Evolutionary conservation across 2,888 invertebrate species (phyloP).

Genomic region (Nomada fucata): DNA sequence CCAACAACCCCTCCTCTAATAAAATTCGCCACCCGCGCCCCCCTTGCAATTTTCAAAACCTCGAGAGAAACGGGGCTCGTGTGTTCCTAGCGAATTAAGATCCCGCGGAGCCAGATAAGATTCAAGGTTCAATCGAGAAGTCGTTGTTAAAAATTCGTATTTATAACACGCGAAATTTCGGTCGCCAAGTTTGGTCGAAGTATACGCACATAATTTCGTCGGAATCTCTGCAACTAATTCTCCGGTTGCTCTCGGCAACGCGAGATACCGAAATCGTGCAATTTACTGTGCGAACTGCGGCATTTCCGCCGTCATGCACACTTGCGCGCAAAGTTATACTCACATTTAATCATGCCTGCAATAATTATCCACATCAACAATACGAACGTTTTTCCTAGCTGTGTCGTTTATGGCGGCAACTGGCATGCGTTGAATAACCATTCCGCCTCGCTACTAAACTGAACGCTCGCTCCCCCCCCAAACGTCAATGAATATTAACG

Average conservation of each 20-base stretch:
- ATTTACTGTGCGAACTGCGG: constrained; percentile 55
- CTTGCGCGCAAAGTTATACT: constrained; percentile 56
- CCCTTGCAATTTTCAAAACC: constrained; percentile 12
- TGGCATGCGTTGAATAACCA: constrained; percentile 22
- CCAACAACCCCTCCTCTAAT: constrained; percentile 30
- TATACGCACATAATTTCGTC: constrained; percentile 17
- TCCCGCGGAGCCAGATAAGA: no score
- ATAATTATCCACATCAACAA: constrained; percentile 57
- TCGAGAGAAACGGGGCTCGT: background rate
- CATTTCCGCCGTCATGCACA: constrained; percentile 55
- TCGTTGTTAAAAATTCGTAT: background rate
- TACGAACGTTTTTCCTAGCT: constrained; percentile 53
- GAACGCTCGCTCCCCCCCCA: background rate
- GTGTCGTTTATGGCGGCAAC: constrained; percentile 38
- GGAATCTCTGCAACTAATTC: constrained; percentile 50
- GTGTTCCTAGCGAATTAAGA: no score
- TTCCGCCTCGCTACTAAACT: background rate
- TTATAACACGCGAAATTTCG: background rate
- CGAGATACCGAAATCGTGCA: constrained; percentile 59
- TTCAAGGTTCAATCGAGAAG: background rate
- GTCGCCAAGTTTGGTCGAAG: constrained; percentile 11
- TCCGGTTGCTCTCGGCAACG: constrained; percentile 40
- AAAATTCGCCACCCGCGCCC: constrained; percentile 2
- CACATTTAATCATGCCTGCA: constrained; percentile 47
- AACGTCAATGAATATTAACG: background rate